Evolutionary conservation across 35 echinoderm and acorn worm genomes (phyloP), one percentile per base, ranked within the genome.

Genomic region (Hemicentrotus pulcherrimus): DNA sequence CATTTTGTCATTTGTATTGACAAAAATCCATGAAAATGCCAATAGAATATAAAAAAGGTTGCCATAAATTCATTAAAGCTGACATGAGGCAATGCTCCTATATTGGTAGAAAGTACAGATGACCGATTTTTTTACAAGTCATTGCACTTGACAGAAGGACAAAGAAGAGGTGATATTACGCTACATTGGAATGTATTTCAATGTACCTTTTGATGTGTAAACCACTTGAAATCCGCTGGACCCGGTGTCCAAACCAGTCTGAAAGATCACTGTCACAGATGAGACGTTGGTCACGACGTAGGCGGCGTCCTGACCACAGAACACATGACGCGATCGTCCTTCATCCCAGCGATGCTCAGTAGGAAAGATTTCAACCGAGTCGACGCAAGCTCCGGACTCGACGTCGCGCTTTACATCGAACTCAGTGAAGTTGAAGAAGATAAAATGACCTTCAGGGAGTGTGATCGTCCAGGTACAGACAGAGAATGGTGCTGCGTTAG

Each of bases 391-490:
- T 9, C 95, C 94, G 8, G 88, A 96, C 6, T 41, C 59, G 16
- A 94, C 47, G 32, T 95, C 95, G 35, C 85, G 55, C 9, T 88
- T 50, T 6, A 98, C 48, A 48, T 94, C 33, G 92, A 98, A 97
- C 30, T 98, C 94, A 6, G 97, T 94, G 94, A 98, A 98, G 46
- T 97, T 98, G 18, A 98, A 94, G 28, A 94, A 88, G 71, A 97
- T 95, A 65, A 86, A 98, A 8, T 95, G 61, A 15, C 88, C 95
- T 41, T 95, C 78, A 18, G 96, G 95, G 4, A 98, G 86, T n/a
- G 88, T 94, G 12, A 98, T 97, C 9, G 94, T 96, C 95, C 96
- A 97, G 18, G 94, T 92, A 85, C 96, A 98, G 93, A 96, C 90
- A 50, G 97, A 98, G 71, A 98, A 98, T 30, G 97, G 95, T 6